Conservation (phyloP, 2,113 vertebrate genomes). For the Platysternon megacephalum region DNA sequence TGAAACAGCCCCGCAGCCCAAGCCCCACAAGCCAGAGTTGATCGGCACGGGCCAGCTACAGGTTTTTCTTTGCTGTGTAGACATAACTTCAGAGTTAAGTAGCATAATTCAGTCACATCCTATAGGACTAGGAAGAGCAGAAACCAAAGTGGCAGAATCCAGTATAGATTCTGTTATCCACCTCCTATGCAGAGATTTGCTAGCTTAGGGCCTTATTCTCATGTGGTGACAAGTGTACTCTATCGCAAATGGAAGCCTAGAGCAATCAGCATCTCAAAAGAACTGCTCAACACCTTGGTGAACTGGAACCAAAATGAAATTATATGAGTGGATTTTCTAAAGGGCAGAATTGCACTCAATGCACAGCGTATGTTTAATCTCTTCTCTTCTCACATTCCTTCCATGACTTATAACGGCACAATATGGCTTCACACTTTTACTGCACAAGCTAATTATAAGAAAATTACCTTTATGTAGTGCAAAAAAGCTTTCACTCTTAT, state of each 20-base stretch:
- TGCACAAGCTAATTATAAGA: neutral
- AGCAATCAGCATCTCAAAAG: neutral
- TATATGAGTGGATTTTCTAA: neutral
- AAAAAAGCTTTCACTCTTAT: neutral
- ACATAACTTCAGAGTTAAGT: neutral
- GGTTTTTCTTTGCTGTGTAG: neutral
- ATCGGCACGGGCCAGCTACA: neutral
- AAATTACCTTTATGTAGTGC: fast-evolving
- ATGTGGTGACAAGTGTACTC: neutral
- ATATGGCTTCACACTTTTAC: neutral
- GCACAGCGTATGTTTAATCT: neutral
- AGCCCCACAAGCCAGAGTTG: neutral
- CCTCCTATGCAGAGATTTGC: neutral
- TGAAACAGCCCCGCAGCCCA: neutral
- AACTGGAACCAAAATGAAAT: neutral
- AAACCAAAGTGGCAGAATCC: neutral
- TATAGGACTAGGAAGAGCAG: neutral
- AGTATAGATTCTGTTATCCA: fast-evolving
- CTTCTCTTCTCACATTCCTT: neutral
- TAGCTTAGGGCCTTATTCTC: neutral
- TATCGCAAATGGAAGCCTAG: neutral
- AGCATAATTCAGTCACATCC: neutral
- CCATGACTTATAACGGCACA: neutral
- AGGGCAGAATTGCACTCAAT: neutral
- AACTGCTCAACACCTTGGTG: neutral